phyloP scores from a whole-genome alignment of 2,797 vertebrate genomes.

The Phylloscopus collybita region DNA sequence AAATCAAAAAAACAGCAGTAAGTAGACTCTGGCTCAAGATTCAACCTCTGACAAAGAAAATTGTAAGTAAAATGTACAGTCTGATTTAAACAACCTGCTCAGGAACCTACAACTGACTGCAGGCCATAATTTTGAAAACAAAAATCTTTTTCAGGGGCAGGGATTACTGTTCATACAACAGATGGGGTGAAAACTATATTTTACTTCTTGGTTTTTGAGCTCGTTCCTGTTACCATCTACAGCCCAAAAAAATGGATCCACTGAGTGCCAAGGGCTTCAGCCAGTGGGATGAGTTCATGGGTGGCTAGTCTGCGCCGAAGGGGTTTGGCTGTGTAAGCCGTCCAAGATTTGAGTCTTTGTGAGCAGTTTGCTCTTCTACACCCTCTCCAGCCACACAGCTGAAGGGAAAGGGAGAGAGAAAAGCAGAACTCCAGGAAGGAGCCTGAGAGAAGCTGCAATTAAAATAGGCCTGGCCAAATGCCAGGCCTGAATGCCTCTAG shows the following conservation, averaged over 20 bases:
- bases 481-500: slow-evolving; percentile 58
- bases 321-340: background rate
- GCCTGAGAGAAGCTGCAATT: slow-evolving; percentile 68
- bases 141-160: background rate
- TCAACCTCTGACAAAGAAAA: background rate
- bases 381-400: slow-evolving; percentile 30
- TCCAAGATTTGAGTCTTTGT: slow-evolving; percentile 41
- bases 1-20: background rate
- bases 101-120: background rate
- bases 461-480: slow-evolving; percentile 46
- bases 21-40: background rate
- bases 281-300: slow-evolving; percentile 20
- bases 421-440: slow-evolving; percentile 51
- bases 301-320: slow-evolving; percentile 26
- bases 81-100: background rate
- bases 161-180: background rate
- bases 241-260: background rate
- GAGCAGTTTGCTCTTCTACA: background rate
- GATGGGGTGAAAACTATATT: background rate
- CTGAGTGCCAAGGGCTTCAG: background rate
- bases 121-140: background rate
- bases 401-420: background rate
- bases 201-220: background rate
- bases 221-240: background rate
- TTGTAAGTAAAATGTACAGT: background rate